Evolutionary conservation across 2,797 vertebrate genomes (phyloP).

Genomic region (Telmatherina bonti): DNA sequence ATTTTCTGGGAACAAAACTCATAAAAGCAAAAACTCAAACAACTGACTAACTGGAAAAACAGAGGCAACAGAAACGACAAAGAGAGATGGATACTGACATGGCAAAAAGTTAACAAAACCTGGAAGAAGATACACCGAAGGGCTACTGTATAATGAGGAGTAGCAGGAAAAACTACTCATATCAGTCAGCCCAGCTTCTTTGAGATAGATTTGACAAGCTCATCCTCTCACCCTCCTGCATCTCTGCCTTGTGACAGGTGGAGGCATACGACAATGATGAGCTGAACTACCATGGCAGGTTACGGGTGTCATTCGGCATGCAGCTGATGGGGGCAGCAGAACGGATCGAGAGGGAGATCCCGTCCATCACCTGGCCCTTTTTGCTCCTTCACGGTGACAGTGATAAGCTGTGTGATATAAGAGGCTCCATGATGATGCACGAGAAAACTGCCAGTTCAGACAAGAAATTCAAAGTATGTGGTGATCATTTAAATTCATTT

Average conservation of each 20-base stretch:
- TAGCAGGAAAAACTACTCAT: not conserved
- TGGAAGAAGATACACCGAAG: not conserved
- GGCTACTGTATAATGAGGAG: not conserved
- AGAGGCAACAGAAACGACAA: not conserved
- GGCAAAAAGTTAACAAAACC: not conserved
- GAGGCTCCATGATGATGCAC: slow-evolving; percentile 90
- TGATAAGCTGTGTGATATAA: slow-evolving; percentile 93
- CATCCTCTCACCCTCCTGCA: not conserved
- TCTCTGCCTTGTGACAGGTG: slow-evolving; percentile 79
- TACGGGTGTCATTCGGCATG: slow-evolving; percentile 91
- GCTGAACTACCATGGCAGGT: slow-evolving; percentile 88
- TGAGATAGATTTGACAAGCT: not conserved
- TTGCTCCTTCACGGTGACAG: slow-evolving; percentile 91
- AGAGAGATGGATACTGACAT: too few species aligned
- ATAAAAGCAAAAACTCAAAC: not conserved
- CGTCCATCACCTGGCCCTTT: slow-evolving; percentile 90
- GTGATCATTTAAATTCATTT: not conserved
- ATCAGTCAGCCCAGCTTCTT: not conserved
- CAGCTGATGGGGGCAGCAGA: slow-evolving; percentile 89
- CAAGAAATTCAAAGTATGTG: slow-evolving; percentile 91
- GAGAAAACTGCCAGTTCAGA: slow-evolving; percentile 89
- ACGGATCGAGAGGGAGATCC: slow-evolving; percentile 88
- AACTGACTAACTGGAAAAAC: not conserved
- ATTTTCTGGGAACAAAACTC: not conserved
- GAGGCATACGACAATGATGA: slow-evolving; percentile 88